Conservation (phyloP, 2,113 vertebrate genomes). For the Podarcis cretensis region DNA sequence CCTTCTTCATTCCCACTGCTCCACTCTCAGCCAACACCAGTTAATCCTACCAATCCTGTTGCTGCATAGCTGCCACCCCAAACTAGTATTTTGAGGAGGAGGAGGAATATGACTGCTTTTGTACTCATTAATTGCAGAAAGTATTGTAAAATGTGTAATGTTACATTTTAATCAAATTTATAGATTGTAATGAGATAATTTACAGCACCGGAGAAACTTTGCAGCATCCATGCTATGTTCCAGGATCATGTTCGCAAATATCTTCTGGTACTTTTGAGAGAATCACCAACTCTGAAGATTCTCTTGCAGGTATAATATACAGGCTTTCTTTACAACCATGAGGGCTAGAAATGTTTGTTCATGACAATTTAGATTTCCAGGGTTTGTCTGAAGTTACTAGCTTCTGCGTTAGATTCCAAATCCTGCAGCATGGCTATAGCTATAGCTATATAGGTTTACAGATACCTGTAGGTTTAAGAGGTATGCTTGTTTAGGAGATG, state of each 20-base stretch:
- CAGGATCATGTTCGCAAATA: constrained; percentile 52
- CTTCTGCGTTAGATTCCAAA: neutral
- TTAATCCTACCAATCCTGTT: too few species aligned
- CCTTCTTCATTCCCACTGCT: too few species aligned
- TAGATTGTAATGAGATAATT: constrained; percentile 54
- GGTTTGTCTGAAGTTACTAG: neutral
- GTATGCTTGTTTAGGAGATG: neutral
- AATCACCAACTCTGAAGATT: constrained; percentile 58
- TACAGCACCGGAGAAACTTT: constrained; percentile 50
- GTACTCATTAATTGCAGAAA: neutral
- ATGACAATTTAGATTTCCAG: neutral
- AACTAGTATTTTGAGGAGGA: too few species aligned
- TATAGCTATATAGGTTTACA: neutral
- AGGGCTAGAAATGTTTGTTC: neutral
- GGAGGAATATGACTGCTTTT: neutral
- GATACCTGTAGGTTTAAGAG: neutral
- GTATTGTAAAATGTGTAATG: neutral
- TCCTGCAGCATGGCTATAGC: neutral
- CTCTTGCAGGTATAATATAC: constrained; percentile 49
- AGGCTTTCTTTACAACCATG: neutral
- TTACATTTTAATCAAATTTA: constrained; percentile 1
- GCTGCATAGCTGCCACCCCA: too few species aligned
- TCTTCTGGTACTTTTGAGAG: constrained; percentile 63
- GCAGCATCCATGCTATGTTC: constrained; percentile 61
- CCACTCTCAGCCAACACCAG: too few species aligned